Conservation (phyloP, 2,888 invertebrate species). For the Acleris sparsana region DNA sequence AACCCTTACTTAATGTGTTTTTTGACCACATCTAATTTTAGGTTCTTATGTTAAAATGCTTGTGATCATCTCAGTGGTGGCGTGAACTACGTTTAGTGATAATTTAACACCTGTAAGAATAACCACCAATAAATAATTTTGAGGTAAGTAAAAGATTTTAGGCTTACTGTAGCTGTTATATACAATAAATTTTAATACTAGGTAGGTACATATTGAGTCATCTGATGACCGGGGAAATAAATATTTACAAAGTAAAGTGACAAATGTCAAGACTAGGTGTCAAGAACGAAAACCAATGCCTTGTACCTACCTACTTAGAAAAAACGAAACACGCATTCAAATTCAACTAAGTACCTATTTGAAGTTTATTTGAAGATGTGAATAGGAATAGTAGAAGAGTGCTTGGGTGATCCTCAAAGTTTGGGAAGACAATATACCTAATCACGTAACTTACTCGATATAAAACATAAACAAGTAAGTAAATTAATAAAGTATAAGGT, state of each 20-base stretch:
- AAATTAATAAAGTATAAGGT: no score
- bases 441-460: no score
- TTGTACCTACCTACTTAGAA: conserved; percentile 1
- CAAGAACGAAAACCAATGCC: conserved; percentile 11
- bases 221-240: conserved; percentile 16
- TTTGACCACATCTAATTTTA: conserved; percentile 35
- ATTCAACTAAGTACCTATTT: neutral
- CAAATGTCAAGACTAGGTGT: conserved; percentile 29
- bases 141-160: neutral
- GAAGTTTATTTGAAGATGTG: neutral
- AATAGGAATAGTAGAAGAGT: no score
- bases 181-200: neutral
- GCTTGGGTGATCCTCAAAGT: no score
- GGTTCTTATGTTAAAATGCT: conserved; percentile 24
- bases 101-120: no score
- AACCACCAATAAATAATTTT: no score
- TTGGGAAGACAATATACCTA: no score
- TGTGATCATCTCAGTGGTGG: conserved; percentile 29
- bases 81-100: conserved; percentile 2
- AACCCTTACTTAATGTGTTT: conserved; percentile 34
- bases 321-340: neutral
- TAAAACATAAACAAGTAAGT: no score
- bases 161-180: neutral
- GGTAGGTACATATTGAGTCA: conserved; percentile 4
- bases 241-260: conserved; percentile 26